Evolutionary conservation across 2,113 vertebrate species (phyloP), one percentile per base, ranked within the genome.

Genomic region (Eclectus roratus): DNA sequence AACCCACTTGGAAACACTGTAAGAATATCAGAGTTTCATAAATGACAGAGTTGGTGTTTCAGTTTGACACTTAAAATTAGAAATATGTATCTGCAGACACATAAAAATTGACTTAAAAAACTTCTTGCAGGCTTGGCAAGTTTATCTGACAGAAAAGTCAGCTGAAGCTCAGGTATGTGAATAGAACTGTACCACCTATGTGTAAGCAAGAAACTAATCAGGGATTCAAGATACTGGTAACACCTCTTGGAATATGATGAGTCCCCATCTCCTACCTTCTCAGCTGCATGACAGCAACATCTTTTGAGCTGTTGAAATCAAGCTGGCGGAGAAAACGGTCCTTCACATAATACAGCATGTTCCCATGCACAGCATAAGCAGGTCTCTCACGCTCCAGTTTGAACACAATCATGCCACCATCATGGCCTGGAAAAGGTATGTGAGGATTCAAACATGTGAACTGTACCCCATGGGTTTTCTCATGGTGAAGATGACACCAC

Each of bases 391-490:
- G 97, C 94, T 99, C 99, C 97, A 99, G 97, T 88, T 99, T 99
- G 97, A 99, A 99, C 25, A 99, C 99, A 15, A 99, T 98, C 99
- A 99, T 99, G 10, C 99, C 99, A 1, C 99, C 99, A 19, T 99
- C 99, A 3, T 99, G 99, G 41, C 99, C 99, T 99, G 33, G 72
- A 31, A 87, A 81, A 52, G 24, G 27, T 24, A 35, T 0, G 3
- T 0, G 3, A 61, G 31, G 66, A n/a, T 9, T 27, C 23, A n/a
- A 37, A 37, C 2, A 5, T 0, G 1, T 23, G 35, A 50, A 41
- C 47, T 27, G 37, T 82, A 72, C 5, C 60, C 52, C 5, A 4
- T 1, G 39, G 14, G 16, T n/a, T 31, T 28, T 13, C 25, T 43
- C 16, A 3, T 8, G 20, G 17, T 7, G 16, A 44, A 14, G 37